These are phyloP conservation scores for Montipora efflorescens DNA, from an alignment of 64 coral and sea anemone species.

Conservation along the genomic window DNA sequence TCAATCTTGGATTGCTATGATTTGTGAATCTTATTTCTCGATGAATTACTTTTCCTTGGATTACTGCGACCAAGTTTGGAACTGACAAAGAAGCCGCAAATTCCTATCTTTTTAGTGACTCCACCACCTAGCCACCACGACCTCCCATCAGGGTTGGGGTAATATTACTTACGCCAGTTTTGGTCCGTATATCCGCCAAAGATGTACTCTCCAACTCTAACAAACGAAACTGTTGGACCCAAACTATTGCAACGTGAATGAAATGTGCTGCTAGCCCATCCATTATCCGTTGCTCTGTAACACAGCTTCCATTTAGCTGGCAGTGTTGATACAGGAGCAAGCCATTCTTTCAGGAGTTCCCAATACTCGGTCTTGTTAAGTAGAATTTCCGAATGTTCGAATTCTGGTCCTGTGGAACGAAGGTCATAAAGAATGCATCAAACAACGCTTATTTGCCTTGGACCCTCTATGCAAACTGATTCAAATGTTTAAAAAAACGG, in stretches of 20 bases:
- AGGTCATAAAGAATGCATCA: neutral
- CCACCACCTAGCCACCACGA: too few relatives aligned
- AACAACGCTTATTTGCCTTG: too few relatives aligned
- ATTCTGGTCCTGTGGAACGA: neutral
- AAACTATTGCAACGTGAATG: slow-evolving; percentile 69
- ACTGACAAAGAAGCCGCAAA: too few relatives aligned
- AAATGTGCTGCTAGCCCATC: slow-evolving; percentile 81
- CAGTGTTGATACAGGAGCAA: slow-evolving; percentile 57
- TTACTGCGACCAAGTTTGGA: too few relatives aligned
- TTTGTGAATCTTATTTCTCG: too few relatives aligned
- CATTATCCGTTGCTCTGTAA: slow-evolving; percentile 63
- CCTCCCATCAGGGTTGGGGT: too few relatives aligned
- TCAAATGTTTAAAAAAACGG: too few relatives aligned
- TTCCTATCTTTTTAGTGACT: too few relatives aligned
- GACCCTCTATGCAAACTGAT: too few relatives aligned
- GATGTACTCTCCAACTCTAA: slow-evolving; percentile 76
- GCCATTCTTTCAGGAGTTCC: slow-evolving; percentile 72
- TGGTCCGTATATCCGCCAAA: slow-evolving; percentile 87
- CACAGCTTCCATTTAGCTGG: slow-evolving; percentile 82
- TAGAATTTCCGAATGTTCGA: slow-evolving; percentile 67
- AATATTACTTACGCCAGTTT: slow-evolving; percentile 80
- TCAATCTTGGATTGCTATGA: too few relatives aligned
- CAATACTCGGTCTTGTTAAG: slow-evolving; percentile 76
- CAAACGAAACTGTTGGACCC: slow-evolving; percentile 69
- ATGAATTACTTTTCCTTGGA: too few relatives aligned